phyloP scores from a whole-genome alignment of 2,797 vertebrate species.

The Rhabdophis nuchalis region DNA sequence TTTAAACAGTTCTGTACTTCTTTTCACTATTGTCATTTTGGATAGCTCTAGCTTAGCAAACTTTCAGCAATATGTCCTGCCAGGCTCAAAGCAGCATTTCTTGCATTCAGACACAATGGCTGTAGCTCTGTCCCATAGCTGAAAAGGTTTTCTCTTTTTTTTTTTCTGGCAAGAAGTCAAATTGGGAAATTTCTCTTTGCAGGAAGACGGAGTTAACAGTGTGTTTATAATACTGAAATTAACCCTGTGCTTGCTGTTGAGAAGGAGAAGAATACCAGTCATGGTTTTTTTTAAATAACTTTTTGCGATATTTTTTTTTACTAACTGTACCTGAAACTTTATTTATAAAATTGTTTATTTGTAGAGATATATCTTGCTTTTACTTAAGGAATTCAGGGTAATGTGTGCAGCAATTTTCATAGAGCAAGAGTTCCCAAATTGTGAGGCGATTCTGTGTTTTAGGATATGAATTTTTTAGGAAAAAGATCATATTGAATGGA shows the following conservation, averaged over 20 bases:
- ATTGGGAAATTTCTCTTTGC: conserved; percentile 9
- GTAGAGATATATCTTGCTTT: neutral
- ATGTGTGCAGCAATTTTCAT: neutral
- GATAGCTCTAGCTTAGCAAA: neutral
- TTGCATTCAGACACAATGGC: conserved; percentile 20
- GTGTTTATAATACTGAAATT: neutral
- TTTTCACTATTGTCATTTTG: conserved; percentile 12
- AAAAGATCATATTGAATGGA: neutral
- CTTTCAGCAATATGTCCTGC: neutral
- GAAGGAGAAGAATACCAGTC: neutral
- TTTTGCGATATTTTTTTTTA: neutral
- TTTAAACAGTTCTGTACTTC: conserved; percentile 14
- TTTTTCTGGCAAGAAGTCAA: conserved; percentile 3
- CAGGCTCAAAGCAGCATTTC: conserved; percentile 11
- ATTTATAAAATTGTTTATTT: neutral
- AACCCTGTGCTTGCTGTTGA: neutral
- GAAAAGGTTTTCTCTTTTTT: neutral
- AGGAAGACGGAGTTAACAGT: neutral
- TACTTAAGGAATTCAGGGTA: neutral
- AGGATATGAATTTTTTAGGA: neutral
- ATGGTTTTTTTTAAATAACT: neutral
- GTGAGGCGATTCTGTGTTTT: neutral
- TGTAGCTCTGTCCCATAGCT: neutral
- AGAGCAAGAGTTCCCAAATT: neutral
- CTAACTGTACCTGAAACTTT: neutral